Percentiles rank a stretch among this genome's conserved stretches.
These are phyloP conservation scores for Himalopsyche tibetana DNA, from an alignment of 2,888 invertebrate genomes.

Conservation along the genomic window DNA sequence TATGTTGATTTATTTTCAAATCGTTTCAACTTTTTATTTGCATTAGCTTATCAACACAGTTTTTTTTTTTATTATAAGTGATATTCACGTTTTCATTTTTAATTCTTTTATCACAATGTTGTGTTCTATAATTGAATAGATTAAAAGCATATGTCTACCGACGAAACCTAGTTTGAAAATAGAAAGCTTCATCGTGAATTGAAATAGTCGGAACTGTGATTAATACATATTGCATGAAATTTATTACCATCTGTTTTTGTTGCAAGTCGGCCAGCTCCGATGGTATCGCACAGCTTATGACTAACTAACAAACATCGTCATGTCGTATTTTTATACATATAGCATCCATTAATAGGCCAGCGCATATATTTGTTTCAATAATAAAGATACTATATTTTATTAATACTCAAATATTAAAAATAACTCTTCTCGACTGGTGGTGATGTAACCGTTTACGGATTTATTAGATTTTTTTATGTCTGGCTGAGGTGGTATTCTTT, in stretches of 20 bases:
- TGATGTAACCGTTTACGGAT: conserved; percentile 5
- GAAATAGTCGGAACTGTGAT: conserved; percentile 3
- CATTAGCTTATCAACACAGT: neutral
- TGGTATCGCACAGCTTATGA: conserved; percentile 7
- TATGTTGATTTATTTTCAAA: neutral
- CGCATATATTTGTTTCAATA: conserved; percentile 17
- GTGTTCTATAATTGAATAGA: no score
- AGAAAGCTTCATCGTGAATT: conserved; percentile 24
- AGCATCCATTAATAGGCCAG: neutral
- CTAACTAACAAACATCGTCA: neutral
- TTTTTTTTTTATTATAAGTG: neutral
- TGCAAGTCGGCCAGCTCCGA: conserved; percentile 11
- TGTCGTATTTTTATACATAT: neutral
- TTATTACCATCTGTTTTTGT: conserved; percentile 39
- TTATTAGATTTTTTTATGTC: neutral
- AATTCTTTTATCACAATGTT: no score
- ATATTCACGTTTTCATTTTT: neutral
- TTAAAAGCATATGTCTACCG: no score
- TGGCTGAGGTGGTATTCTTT: neutral
- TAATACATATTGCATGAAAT: conserved; percentile 37
- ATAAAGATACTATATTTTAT: conserved; percentile 2
- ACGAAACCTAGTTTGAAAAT: conserved; percentile 8
- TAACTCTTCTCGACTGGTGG: neutral
- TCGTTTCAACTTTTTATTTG: conserved; percentile 12
- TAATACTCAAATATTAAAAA: neutral